Evolutionary conservation across 2,888 invertebrate species (phyloP), one percentile per base, ranked within the genome.

Genomic region (Hypsopygia costalis): DNA sequence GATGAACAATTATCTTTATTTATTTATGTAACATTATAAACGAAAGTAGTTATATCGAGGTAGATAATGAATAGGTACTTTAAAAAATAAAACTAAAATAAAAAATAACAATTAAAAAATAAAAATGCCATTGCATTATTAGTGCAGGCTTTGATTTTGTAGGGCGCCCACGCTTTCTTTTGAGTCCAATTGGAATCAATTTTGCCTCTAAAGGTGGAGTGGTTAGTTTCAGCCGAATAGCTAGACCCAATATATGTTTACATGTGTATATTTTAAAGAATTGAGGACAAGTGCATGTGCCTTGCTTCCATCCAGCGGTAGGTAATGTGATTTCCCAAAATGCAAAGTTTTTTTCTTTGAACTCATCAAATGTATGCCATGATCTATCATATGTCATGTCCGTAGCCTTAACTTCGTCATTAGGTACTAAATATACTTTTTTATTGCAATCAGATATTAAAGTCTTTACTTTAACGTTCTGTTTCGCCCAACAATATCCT

Each of bases 241-340:
- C 43, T 7, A 43, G 31, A 7, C 43, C 43, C 6, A 43, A 25
- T 11, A 43, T 34, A 29, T 39, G 43, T 30, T 38, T 35, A 36
- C 33, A 39, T 16, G 32, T 27, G 22, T 39, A 39, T 22, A 22
- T 38, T 6, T 32, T 25, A n/a, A 25, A 25, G n/a, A 25, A 25
- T 25, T 25, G 8, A 8, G 34, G 30, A 40, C 34, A 40, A 16
- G 27, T 20, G 11, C 40, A 40, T 7, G 20, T 28, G 20, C 43
- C 43, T 28, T 36, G 11, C 32, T 34, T 22, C 40, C 40, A 44
- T 12, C 12, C 43, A 11, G 33, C 12, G 20, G 28, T 40, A 6
- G 37, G 37, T 21, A 37, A n/a, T 25, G 25, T 11, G 32, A 11
- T 32, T 32, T 11, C 11, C 32, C 11, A 11, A 11, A 32, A 32